Conservation (phyloP, 1,140 invertebrate species). For the Paramacrobiotus metropolitanus region DNA sequence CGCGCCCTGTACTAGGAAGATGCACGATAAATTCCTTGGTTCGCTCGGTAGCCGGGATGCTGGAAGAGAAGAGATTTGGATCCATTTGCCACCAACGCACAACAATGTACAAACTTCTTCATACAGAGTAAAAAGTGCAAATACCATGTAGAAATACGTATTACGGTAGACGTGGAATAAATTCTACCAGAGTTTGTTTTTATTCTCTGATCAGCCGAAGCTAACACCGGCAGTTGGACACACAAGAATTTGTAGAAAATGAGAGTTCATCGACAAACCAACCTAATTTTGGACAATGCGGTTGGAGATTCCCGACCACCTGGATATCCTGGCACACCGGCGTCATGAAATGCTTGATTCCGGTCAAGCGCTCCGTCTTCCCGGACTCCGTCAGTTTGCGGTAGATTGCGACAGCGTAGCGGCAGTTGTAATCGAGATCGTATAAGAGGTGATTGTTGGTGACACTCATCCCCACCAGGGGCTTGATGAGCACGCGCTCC, state of each 20-base stretch:
- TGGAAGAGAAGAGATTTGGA: not conserved
- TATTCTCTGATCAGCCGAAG: no score
- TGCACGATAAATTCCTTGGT: not conserved
- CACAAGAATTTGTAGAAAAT: no score
- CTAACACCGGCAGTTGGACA: no score
- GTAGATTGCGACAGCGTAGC: not conserved
- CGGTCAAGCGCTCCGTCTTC: not conserved
- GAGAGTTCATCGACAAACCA: no score
- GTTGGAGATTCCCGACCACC: not conserved
- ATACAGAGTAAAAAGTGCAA: no score
- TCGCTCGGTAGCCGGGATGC: not conserved
- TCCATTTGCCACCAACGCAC: no score
- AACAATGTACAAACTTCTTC: no score
- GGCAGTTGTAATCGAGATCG: constrained; percentile 3
- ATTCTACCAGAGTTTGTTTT: no score
- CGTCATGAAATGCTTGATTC: not conserved
- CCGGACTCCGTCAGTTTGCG: not conserved
- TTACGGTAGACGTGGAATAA: no score
- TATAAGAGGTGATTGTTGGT: not conserved
- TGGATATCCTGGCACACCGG: not conserved
- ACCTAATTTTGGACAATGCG: not conserved
- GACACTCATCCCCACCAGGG: not conserved
- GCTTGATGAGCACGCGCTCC: not conserved
- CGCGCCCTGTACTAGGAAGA: not conserved
- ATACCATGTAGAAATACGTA: no score